Conservation (phyloP, 2,797 vertebrate genomes). For the Phrynocephalus guinanensis region DNA sequence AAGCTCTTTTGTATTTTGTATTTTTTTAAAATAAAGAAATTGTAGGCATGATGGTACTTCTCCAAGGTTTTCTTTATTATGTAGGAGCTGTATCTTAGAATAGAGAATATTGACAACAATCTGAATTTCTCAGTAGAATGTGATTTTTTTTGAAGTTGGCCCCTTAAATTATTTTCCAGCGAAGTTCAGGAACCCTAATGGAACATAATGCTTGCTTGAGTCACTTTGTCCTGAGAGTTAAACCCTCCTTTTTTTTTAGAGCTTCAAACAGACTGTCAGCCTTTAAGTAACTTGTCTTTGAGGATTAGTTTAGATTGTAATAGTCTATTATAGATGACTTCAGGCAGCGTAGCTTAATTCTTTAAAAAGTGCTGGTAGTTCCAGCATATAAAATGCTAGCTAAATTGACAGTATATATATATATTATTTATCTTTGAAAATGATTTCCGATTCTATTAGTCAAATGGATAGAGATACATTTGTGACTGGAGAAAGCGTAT, state of each 20-base stretch:
- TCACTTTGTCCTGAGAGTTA: constrained; percentile 45
- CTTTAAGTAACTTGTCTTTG: constrained; percentile 57
- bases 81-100: constrained; percentile 33
- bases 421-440: too few species aligned
- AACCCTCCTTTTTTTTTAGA: constrained; percentile 31
- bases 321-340: constrained; percentile 41
- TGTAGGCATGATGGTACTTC: background rate
- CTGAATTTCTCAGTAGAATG: constrained; percentile 29
- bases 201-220: constrained; percentile 27
- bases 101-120: constrained; percentile 35
- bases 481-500: too few species aligned
- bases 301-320: constrained; percentile 60
- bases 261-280: constrained; percentile 49
- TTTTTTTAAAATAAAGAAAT: background rate
- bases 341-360: constrained; percentile 31
- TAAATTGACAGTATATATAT: too few species aligned
- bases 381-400: constrained; percentile 22
- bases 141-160: constrained; percentile 63
- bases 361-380: constrained; percentile 22
- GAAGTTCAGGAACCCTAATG: constrained; percentile 38
- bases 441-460: too few species aligned
- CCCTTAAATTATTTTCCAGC: constrained; percentile 45
- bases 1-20: background rate
- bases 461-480: too few species aligned
- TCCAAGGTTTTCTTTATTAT: constrained; percentile 29